Conservation (phyloP, 2,113 vertebrate species). For the Podilymbus podiceps region DNA sequence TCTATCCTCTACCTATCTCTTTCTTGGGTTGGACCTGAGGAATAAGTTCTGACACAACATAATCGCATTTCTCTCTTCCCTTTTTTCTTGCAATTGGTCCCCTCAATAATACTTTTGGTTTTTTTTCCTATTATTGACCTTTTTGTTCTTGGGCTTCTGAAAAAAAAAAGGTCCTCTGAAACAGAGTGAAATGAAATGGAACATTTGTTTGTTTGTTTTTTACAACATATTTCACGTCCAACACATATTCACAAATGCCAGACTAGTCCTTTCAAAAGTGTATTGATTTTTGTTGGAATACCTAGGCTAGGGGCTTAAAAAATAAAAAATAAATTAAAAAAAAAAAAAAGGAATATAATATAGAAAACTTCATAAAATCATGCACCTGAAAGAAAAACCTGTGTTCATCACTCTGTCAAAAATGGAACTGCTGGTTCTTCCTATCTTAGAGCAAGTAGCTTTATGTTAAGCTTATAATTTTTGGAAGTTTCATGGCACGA, state of each 20-base stretch:
- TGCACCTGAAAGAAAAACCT: not conserved
- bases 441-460: not conserved
- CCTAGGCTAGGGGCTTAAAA: not conserved
- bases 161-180: not conserved
- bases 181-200: not conserved
- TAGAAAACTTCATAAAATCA: not conserved
- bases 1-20: not conserved
- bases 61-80: not conserved
- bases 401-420: not conserved
- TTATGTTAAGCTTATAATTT: not conserved
- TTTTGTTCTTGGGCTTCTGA: not conserved
- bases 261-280: not conserved
- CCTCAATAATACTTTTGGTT: not conserved
- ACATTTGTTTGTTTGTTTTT: not conserved
- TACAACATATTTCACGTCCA: not conserved
- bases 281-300: not conserved
- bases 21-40: not conserved
- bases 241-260: not conserved
- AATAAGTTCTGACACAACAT: not conserved
- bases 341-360: not conserved
- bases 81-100: not conserved
- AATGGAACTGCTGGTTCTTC: not conserved
- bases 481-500: not conserved
- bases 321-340: not conserved
- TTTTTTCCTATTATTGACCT: not conserved